Evolutionary conservation across 2,797 vertebrate genomes (phyloP).

Genomic region (Chaetophractus vellerosus): DNA sequence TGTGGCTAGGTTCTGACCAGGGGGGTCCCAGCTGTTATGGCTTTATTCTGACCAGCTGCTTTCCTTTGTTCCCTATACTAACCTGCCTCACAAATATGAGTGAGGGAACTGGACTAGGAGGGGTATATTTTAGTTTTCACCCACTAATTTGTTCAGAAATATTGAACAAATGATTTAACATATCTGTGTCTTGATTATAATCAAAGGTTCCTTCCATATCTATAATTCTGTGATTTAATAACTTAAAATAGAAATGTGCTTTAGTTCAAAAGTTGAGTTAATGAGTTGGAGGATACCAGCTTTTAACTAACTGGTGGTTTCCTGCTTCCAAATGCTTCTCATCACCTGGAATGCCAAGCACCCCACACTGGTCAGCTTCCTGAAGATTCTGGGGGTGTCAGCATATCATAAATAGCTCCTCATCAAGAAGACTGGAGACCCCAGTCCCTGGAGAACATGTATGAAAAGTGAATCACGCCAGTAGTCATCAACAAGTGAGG

Average conservation of each 20-base stretch:
- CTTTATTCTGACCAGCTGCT: too few species aligned
- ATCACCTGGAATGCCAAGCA: conserved; percentile 20
- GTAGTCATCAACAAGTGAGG: not conserved
- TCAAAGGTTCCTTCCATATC: not conserved
- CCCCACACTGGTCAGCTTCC: not conserved
- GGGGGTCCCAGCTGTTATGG: too few species aligned
- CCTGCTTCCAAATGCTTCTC: not conserved
- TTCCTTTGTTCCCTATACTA: too few species aligned
- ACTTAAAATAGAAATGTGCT: conserved; percentile 36
- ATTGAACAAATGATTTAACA: not conserved
- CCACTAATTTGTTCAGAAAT: conserved; percentile 32
- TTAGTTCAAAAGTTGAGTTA: conserved; percentile 31
- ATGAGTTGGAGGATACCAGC: not conserved
- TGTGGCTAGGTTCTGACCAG: too few species aligned
- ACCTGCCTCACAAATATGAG: not conserved
- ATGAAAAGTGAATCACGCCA: not conserved
- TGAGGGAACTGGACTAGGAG: not conserved
- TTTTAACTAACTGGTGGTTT: not conserved
- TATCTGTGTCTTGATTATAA: not conserved
- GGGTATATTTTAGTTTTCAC: not conserved
- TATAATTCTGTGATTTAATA: conserved; percentile 46
- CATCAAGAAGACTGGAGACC: not conserved
- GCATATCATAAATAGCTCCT: conserved; percentile 1
- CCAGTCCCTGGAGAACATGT: not conserved
- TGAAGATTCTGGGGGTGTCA: not conserved